Base-by-base conservation (phyloP, 2,888 invertebrate genomes). In the Buathra laborator region DNA sequence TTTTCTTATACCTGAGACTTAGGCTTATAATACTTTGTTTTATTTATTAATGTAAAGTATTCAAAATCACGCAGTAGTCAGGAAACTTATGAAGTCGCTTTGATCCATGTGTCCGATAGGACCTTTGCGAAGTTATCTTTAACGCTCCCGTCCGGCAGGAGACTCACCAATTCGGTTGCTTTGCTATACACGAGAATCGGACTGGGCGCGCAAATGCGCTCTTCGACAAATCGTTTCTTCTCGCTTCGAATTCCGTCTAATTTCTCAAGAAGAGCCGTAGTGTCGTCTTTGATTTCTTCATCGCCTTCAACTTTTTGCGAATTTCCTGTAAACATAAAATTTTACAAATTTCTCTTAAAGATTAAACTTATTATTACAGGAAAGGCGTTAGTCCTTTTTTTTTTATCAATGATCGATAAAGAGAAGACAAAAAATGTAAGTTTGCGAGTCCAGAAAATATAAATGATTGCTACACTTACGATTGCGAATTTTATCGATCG, bases 141-240 rank as follows among this genome's bases (percentile, higher is more conserved):
- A 3, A 76, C 51, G 16, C 85, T 77, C 79, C 88, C 88, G 62
- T 89, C 78, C 29, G 66, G 53, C 62, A 92, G 82, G 77, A 86
- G 82, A 64, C 62, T 81, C 24, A 86, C 75, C 5, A 92, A 84
- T 75, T 90, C 87, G 37, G 84, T 88, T 5, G 90, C 90, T 74
- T 85, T 89, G 29, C 88, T 84, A 44, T 91, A 92, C 74, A 87
- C 88, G 16, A 91, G 77, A n/a, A 91, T 86, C n/a, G 93, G 93
- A 87, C 90, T 90, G 19, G 93, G 93, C 5, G 89, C 85, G 68
- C 88, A 89, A 43, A 92, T 83, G 29, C 91, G 82, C 37, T 90
- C 86, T 1, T 91, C 88, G 3, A 87, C 56, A 67, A 93, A 91
- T 37, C 89, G 85, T 53, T 89, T 89, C 59, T 89, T 91, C 14